Base-by-base conservation (phyloP, 1,140 invertebrate genomes). In the Pantala flavescens region DNA sequence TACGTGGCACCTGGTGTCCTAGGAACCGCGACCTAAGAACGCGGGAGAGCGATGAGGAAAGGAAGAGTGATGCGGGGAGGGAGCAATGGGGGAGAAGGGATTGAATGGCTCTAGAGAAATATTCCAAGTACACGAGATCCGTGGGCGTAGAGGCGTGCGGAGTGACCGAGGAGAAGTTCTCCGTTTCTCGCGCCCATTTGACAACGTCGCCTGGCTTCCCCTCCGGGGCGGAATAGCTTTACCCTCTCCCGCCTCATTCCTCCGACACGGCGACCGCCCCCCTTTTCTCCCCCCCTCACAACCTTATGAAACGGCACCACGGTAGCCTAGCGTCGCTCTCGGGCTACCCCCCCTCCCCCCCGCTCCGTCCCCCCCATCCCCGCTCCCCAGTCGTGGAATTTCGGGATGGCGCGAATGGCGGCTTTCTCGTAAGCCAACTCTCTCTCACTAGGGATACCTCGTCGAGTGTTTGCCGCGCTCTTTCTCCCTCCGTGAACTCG, bases 321-420 rank as follows among this genome's bases (percentile, higher is more conserved):
- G 78, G 76, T 78, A 79, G 80, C 78, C 80, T 78, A 79, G 80
- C 80, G 80, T 80, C 79, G 78, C 78, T 77, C 77, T 76, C 76
- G 36, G 71, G 43, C 76, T 55, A 73, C 72, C 75, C 73, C 74
- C 73, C 73, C 14, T 10, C 28, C 28, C 73, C 23, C 73, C 49
- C n/a, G n/a, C n/a, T n/a, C 75, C 73, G 73, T 43, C 73, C 14
- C 19, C 28, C 28, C 73, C 23, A 43, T 23, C 24, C 16, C 23
- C 23, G 14, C 42, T 23, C 10, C 49, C 49, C 49, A 14, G 23
- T 24, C 42, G 75, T 75, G 72, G 75, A 76, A 77, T 75, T 73
- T 76, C 76, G 81, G 79, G 78, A 78, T 75, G 74, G 78, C 74
- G 74, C 72, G 78, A 81, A 81, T 81, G 78, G 43, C 43, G 71